These are phyloP conservation scores for Thaumetopoea pityocampa DNA, from an alignment of 1,140 invertebrate genomes.

Conservation along the genomic window DNA sequence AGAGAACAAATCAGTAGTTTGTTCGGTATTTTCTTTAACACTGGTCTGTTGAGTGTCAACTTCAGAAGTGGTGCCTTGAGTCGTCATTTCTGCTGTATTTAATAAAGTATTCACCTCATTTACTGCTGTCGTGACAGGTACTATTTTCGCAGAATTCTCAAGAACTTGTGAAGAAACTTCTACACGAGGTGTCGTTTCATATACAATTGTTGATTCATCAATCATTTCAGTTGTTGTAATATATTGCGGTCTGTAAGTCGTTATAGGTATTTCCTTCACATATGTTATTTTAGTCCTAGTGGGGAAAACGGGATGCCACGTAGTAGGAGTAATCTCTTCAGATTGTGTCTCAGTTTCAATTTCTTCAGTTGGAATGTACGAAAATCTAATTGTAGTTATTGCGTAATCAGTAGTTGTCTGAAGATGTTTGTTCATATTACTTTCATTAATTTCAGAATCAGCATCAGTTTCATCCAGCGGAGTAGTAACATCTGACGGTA, in stretches of 20 bases:
- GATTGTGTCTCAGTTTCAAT: constrained; percentile 28
- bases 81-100: constrained; percentile 12
- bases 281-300: constrained; percentile 45
- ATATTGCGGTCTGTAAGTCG: constrained; percentile 62
- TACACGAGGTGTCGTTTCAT: constrained; percentile 37
- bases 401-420: constrained; percentile 49
- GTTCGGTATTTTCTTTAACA: too few relatives aligned
- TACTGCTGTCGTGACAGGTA: constrained; percentile 10
- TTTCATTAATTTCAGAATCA: constrained; percentile 36
- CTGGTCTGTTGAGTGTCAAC: too few relatives aligned
- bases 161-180: constrained; percentile 45
- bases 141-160: constrained; percentile 24
- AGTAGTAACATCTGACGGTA: constrained; percentile 55
- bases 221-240: constrained; percentile 34
- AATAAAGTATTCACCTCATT: constrained; percentile 7
- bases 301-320: constrained; percentile 46
- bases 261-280: constrained; percentile 44
- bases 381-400: constrained; percentile 63
- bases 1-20: too few relatives aligned
- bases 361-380: constrained; percentile 55
- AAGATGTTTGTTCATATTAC: constrained; percentile 24
- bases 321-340: constrained; percentile 20
- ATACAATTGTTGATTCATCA: constrained; percentile 41
- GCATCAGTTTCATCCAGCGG: constrained; percentile 45
- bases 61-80: neutral